Evolutionary conservation across 2,888 invertebrate genomes (phyloP).

Genomic region (Brassicogethes aeneus): DNA sequence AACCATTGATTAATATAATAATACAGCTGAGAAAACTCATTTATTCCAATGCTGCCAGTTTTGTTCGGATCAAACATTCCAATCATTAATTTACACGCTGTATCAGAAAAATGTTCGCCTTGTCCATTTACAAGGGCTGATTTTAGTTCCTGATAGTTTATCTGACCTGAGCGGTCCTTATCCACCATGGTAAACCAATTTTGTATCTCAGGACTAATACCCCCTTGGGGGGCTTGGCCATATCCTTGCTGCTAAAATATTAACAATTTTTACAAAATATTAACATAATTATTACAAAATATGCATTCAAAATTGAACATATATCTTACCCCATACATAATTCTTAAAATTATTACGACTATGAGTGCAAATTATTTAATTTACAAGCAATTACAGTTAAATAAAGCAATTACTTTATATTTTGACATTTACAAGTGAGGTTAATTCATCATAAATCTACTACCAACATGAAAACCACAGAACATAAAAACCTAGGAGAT

Average conservation of each 20-base stretch:
- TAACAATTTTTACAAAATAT: slow-evolving; percentile 12
- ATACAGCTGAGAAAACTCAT: slow-evolving; percentile 79
- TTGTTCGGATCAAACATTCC: slow-evolving; percentile 84
- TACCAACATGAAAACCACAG: too few species aligned
- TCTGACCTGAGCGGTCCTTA: slow-evolving; percentile 73
- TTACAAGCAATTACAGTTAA: too few species aligned
- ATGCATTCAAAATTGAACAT: too few species aligned
- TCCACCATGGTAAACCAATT: slow-evolving; percentile 82
- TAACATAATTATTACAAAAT: too few species aligned
- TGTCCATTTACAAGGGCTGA: slow-evolving; percentile 77
- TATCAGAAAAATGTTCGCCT: slow-evolving; percentile 73
- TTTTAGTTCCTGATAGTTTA: slow-evolving; percentile 67
- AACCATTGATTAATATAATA: slow-evolving; percentile 86
- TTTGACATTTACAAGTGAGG: too few species aligned
- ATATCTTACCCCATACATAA: too few species aligned
- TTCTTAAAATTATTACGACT: too few species aligned
- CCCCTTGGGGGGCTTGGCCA: slow-evolving; percentile 23
- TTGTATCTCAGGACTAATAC: slow-evolving; percentile 62
- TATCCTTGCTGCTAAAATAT: slow-evolving; percentile 9
- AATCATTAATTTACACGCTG: slow-evolving; percentile 81
- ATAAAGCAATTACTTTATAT: too few species aligned
- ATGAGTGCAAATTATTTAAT: too few species aligned
- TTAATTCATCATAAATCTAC: too few species aligned
- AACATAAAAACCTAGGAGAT: too few species aligned
- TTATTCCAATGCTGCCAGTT: slow-evolving; percentile 73